Percentiles rank a stretch among this genome's conserved stretches.
These are phyloP conservation scores for Octopus sinensis DNA, from an alignment of 1,140 invertebrate genomes.

Conservation along the genomic window DNA sequence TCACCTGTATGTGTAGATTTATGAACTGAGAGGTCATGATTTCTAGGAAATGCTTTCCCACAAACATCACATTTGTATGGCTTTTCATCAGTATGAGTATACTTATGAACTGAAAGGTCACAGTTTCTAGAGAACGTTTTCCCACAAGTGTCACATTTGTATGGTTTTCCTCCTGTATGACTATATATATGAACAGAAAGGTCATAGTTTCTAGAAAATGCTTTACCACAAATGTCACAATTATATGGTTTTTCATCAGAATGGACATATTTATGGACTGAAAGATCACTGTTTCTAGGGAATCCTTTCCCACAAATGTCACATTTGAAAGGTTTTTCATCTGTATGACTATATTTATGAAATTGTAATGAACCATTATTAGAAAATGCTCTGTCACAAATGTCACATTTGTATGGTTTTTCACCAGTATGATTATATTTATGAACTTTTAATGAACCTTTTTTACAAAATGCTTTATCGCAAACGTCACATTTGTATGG, in stretches of 20 bases:
- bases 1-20: too few relatives aligned
- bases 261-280: slow-evolving; percentile 58
- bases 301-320: slow-evolving; percentile 48
- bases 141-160: slow-evolving; percentile 82
- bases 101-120: too few relatives aligned
- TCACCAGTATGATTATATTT: slow-evolving; percentile 23
- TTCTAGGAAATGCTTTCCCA: too few relatives aligned
- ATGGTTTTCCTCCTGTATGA: slow-evolving; percentile 60
- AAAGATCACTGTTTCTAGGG: slow-evolving; percentile 58
- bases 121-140: slow-evolving; percentile 44
- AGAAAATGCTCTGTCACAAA: slow-evolving; percentile 66
- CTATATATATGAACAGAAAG: slow-evolving; percentile 24
- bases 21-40: too few relatives aligned
- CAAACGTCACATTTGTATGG: slow-evolving; percentile 42
- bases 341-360: slow-evolving; percentile 56
- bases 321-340: slow-evolving; percentile 57
- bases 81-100: too few relatives aligned
- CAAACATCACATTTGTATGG: too few relatives aligned
- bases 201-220: slow-evolving; percentile 21
- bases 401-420: slow-evolving; percentile 78
- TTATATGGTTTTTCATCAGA: slow-evolving; percentile 72
- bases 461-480: slow-evolving; percentile 48
- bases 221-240: slow-evolving; percentile 33
- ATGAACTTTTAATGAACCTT: slow-evolving; percentile 48
- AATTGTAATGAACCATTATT: slow-evolving; percentile 55